Conservation (phyloP, 2,113 vertebrate genomes). For the Gasterosteus aculeatus region DNA sequence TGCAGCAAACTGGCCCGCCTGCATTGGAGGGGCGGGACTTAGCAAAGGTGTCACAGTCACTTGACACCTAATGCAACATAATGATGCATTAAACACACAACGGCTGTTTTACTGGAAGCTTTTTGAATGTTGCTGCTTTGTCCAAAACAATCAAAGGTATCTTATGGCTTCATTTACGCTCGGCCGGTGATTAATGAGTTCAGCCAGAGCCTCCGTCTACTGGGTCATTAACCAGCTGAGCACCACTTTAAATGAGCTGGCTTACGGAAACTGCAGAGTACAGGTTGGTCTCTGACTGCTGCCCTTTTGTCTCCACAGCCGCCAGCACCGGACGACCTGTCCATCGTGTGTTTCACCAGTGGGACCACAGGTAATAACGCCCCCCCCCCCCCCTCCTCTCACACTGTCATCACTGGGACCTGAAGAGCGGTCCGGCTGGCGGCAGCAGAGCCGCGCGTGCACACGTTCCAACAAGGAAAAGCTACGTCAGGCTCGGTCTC, state of each 20-base stretch:
- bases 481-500: too few species aligned
- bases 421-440: too few species aligned
- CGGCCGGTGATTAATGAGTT: not conserved
- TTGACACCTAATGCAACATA: not conserved
- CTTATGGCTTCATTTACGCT: not conserved
- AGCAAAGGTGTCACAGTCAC: not conserved
- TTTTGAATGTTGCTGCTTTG: not conserved
- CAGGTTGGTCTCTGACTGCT: not conserved
- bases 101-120: not conserved
- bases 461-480: too few species aligned
- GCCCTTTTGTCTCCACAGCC: slow-evolving; percentile 80
- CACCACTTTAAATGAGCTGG: not conserved
- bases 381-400: too few species aligned
- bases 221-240: not conserved
- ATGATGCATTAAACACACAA: not conserved
- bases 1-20: not conserved
- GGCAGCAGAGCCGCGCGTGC: too few species aligned
- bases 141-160: not conserved
- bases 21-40: not conserved
- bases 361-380: slow-evolving; percentile 88
- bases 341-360: slow-evolving; percentile 96
- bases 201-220: not conserved
- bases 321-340: slow-evolving; percentile 90
- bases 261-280: not conserved
- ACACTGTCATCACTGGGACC: too few species aligned